These are phyloP conservation scores for Callyntrura sp. DNA, from an alignment of 2,888 invertebrate species.

Conservation along the genomic window DNA sequence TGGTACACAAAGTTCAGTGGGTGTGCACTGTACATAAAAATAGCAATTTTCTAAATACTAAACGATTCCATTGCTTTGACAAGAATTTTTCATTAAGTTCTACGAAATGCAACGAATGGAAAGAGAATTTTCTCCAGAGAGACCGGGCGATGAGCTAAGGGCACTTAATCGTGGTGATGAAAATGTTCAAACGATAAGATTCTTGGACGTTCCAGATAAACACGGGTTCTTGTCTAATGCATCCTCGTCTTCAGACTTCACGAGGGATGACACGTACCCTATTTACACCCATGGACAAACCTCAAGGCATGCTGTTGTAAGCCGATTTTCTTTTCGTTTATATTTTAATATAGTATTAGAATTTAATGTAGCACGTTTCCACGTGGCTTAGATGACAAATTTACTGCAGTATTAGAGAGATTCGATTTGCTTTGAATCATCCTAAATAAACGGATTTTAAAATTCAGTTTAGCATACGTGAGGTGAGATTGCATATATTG, in stretches of 20 bases:
- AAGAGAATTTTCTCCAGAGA: constrained; percentile 80
- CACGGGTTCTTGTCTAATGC: constrained; percentile 75
- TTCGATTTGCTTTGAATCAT: no score
- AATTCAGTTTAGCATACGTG: no score
- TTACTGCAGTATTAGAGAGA: no score
- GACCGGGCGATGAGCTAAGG: constrained; percentile 79
- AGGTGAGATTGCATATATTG: no score
- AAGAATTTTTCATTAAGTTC: neutral
- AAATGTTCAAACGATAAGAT: constrained; percentile 74
- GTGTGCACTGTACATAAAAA: neutral
- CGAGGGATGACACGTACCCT: constrained; percentile 79
- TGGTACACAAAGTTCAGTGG: neutral
- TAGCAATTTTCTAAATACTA: neutral
- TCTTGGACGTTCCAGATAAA: constrained; percentile 80
- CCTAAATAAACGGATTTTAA: no score
- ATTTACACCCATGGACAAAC: constrained; percentile 76
- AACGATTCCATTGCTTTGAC: neutral
- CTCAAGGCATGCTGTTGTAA: constrained; percentile 75
- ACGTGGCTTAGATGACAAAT: neutral
- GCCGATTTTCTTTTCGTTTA: no score
- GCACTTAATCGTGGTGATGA: constrained; percentile 82
- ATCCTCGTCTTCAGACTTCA: constrained; percentile 80
- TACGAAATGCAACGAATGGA: constrained; percentile 80
- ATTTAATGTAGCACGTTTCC: neutral
- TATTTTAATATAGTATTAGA: neutral